These are phyloP conservation scores for Ateles fusciceps DNA, from an alignment of 2,797 vertebrate genomes.

Conservation along the genomic window DNA sequence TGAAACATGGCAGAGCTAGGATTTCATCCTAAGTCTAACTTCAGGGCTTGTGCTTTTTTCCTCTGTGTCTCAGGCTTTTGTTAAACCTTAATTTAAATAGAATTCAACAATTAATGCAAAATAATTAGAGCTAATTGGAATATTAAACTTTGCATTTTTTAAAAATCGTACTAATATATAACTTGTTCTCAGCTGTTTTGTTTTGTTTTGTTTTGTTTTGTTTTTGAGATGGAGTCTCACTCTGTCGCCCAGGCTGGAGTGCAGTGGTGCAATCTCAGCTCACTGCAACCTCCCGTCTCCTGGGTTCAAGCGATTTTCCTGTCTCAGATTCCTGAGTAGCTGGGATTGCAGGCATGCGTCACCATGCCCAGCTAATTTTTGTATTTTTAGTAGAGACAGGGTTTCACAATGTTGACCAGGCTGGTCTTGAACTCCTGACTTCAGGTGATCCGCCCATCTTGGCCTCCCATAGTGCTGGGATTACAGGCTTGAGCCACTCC, in stretches of 20 bases:
- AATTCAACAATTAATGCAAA: not conserved
- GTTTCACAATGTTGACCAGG: not conserved
- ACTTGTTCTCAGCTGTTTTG: not conserved
- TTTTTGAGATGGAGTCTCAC: not conserved
- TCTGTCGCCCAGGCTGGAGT: not conserved
- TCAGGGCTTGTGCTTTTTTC: not conserved
- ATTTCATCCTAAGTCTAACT: not conserved
- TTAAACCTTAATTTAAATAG: not conserved
- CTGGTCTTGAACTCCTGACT: not conserved
- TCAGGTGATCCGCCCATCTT: not conserved
- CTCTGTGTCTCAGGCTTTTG: not conserved
- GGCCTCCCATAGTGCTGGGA: not conserved
- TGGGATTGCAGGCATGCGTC: not conserved
- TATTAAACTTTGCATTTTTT: not conserved
- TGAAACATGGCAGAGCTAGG: not conserved
- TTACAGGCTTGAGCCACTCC: not conserved
- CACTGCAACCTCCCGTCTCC: not conserved
- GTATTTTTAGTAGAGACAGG: not conserved
- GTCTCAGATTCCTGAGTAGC: not conserved
- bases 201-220: no score
- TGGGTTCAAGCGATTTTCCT: not conserved
- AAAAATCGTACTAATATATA: not conserved
- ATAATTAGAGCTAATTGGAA: not conserved
- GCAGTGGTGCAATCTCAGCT: no score
- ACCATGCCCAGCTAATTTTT: not conserved